A percentile compares a stretch with the other conserved stretches of the same genome.
Conservation (phyloP, 1,140 invertebrate genomes). For the Nasonia giraulti region DNA sequence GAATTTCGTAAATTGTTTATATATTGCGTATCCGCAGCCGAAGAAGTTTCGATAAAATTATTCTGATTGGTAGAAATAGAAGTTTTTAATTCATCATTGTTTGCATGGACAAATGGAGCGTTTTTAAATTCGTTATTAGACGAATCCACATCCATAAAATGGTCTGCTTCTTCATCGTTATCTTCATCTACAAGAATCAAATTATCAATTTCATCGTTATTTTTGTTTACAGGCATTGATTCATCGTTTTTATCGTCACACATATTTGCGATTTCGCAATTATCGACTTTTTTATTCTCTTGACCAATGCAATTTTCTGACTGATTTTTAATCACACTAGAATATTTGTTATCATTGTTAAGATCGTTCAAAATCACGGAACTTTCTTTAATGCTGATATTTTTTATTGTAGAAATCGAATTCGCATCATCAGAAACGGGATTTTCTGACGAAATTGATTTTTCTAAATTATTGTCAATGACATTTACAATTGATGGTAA, state of each 20-base stretch:
- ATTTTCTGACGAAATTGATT: neutral
- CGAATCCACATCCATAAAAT: conserved; percentile 2
- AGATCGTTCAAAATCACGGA: neutral
- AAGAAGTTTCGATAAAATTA: neutral
- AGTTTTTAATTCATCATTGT: conserved; percentile 1
- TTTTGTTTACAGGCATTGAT: conserved; percentile 4
- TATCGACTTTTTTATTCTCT: neutral
- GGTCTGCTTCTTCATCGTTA: neutral
- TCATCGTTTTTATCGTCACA: neutral
- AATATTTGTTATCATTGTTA: neutral
- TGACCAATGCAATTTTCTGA: neutral
- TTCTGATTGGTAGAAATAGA: neutral
- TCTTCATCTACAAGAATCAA: conserved; percentile 2
- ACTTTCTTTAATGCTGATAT: neutral
- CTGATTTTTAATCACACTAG: neutral
- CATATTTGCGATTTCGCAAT: conserved; percentile 11
- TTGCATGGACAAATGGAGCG: neutral
- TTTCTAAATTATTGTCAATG: neutral
- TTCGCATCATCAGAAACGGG: neutral
- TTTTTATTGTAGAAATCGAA: neutral
- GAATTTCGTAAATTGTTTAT: neutral
- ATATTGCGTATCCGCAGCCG: neutral
- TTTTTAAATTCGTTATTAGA: neutral
- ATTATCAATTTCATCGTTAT: neutral
- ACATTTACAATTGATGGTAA: neutral